phyloP scores from a whole-genome alignment of 2,888 invertebrate genomes.

The Malthinus flaveolus region DNA sequence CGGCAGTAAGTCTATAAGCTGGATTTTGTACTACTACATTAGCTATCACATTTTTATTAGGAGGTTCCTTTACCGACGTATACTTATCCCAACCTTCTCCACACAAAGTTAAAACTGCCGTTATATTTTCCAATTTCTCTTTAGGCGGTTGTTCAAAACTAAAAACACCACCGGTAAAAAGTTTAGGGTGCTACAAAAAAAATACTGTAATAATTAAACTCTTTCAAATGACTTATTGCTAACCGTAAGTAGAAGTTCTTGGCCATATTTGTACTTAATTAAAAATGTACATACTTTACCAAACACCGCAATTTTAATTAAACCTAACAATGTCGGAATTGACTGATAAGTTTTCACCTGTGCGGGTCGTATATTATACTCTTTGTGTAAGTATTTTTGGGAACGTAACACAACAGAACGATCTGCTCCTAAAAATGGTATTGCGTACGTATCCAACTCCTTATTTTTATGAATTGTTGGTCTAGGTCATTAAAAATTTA shows the following conservation, averaged over 20 bases:
- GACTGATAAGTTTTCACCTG: conserved; percentile 73
- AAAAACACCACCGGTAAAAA: conserved; percentile 74
- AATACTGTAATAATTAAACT: not conserved
- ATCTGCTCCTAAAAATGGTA: conserved; percentile 82
- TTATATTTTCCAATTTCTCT: conserved; percentile 61
- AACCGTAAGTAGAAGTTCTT: conserved; percentile 61
- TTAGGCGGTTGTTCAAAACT: conserved; percentile 67
- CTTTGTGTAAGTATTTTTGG: conserved; percentile 73
- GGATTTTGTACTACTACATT: conserved; percentile 72
- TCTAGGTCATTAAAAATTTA: not conserved
- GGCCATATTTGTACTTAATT: conserved; percentile 62
- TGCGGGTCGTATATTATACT: conserved; percentile 70
- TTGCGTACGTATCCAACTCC: not conserved
- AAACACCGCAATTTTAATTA: conserved; percentile 58
- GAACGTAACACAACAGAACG: conserved; percentile 78
- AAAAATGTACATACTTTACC: conserved; percentile 66
- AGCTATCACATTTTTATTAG: conserved; percentile 67
- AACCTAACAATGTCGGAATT: conserved; percentile 56
- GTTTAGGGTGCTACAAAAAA: conserved; percentile 40
- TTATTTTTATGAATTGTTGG: not conserved
- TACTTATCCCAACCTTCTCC: conserved; percentile 80
- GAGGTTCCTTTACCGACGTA: conserved; percentile 60
- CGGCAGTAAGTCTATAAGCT: conserved; percentile 83
- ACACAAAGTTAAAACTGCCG: conserved; percentile 70
- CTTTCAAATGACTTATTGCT: not conserved